These are phyloP conservation scores for Chironomus tepperi DNA, from an alignment of 1,140 invertebrate species.

Conservation along the genomic window DNA sequence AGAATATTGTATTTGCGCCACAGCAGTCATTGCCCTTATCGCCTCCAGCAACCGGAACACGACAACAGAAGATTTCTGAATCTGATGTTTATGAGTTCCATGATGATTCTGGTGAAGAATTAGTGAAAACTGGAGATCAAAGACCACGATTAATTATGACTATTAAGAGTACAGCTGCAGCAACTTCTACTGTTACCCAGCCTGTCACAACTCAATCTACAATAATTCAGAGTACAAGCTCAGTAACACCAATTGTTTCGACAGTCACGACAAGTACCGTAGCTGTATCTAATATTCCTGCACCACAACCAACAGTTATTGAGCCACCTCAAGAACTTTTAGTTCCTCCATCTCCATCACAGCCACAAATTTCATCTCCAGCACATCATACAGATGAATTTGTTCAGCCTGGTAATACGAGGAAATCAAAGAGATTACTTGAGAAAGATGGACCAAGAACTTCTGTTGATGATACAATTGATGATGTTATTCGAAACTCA, in stretches of 20 bases:
- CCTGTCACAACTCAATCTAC: constrained; percentile 24
- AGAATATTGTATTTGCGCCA: not conserved
- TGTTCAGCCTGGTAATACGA: constrained; percentile 51
- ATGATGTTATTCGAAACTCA: constrained; percentile 61
- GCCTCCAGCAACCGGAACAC: constrained; percentile 26
- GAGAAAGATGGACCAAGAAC: constrained; percentile 64
- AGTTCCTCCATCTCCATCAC: constrained; percentile 25
- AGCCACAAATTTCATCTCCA: constrained; percentile 26
- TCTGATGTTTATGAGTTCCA: constrained; percentile 74
- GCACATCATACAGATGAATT: constrained; percentile 43
- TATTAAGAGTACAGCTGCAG: constrained; percentile 56
- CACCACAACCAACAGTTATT: not conserved
- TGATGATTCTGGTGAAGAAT: constrained; percentile 69
- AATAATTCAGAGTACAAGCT: constrained; percentile 23
- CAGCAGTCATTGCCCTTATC: constrained; percentile 26
- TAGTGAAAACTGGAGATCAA: constrained; percentile 43
- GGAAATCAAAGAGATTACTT: constrained; percentile 70
- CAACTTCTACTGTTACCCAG: constrained; percentile 27
- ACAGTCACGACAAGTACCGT: constrained; percentile 36
- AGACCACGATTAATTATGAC: constrained; percentile 67
- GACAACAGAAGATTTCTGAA: constrained; percentile 29
- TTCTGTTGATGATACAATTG: constrained; percentile 75
- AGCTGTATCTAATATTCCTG: constrained; percentile 29
- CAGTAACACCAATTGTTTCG: constrained; percentile 22
- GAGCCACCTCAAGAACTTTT: not conserved